Base-by-base conservation (phyloP, 2,797 vertebrate species). In the Pangasius mekongensis region DNA sequence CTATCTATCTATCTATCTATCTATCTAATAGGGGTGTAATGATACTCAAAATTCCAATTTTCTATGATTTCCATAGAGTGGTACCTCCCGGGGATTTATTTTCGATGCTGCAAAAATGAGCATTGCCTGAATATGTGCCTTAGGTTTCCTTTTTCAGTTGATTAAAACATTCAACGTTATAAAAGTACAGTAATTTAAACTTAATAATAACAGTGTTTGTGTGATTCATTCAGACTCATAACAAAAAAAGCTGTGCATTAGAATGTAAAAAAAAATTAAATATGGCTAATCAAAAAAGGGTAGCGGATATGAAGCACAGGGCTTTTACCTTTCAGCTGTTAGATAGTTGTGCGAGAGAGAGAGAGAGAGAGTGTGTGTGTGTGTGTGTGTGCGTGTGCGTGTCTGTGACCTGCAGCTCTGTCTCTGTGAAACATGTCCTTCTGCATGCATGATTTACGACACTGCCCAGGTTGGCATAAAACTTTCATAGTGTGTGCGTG, bases 401-500 rank as follows among this genome's bases (percentile, higher is more conserved):
- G 73, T 78, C 81, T 88, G 87, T n/a, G 54, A 84, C 47, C 71
- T 56, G 47, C 36, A 74, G 67, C 83, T 58, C 14, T 49, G 27
- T 69, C 22, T 77, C 74, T 82, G 87, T 60, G 54, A 85, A 85
- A 84, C 88, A 83, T 27, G 86, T 43, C 77, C 67, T 84, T 86
- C 86, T 88, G 81, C 88, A 89, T 89, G 71, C 87, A 89, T 88
- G 84, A 92, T 92, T 90, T 88, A 90, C 84, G 56, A 86, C 33
- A 39, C 27, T 64, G 64, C 85, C 64, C 78, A 87, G 78, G 73
- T 87, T 49, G 47, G 13, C 83, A 87, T 90, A 71, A 91, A 91
- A 90, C 36, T 87, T 91, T 91, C 36, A 90, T 87, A 13, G 36
- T 49, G 24, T 83, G 54, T 66, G 73, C 52, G 73, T 27, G 22